Evolutionary conservation across 1,140 invertebrate species (phyloP).

Genomic region (Drosophila orena): DNA sequence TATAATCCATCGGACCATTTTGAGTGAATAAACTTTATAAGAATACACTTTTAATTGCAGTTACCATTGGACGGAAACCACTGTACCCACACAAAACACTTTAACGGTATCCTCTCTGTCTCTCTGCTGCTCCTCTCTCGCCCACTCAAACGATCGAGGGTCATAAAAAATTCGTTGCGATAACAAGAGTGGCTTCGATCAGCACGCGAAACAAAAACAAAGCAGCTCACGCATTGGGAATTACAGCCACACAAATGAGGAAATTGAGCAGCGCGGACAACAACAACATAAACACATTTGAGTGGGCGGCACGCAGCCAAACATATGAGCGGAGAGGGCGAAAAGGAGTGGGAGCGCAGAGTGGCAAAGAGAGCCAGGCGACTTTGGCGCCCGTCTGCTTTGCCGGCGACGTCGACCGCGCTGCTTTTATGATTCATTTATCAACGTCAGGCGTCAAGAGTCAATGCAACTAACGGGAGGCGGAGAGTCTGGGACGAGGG

Average conservation of each 20-base stretch:
- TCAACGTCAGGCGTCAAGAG: constrained; percentile 73
- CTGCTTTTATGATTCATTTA: constrained; percentile 80
- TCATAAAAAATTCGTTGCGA: constrained; percentile 53
- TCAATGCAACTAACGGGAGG: constrained; percentile 55
- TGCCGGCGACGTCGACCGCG: constrained; percentile 53
- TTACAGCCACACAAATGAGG: constrained; percentile 30
- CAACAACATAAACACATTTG: constrained; percentile 25
- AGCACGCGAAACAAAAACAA: constrained; percentile 50
- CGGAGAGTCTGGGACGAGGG: not conserved
- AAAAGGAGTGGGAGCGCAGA: constrained; percentile 17
- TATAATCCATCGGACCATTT: too few relatives aligned
- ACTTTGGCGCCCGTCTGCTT: constrained; percentile 55
- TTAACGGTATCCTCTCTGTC: constrained; percentile 14
- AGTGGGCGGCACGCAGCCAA: constrained; percentile 51
- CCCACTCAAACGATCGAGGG: constrained; percentile 47
- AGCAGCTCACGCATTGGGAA: constrained; percentile 34
- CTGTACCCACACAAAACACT: constrained; percentile 9
- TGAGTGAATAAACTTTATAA: too few relatives aligned
- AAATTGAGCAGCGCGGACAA: constrained; percentile 33
- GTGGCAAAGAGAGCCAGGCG: not conserved
- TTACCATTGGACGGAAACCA: not conserved
- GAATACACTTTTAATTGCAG: not conserved
- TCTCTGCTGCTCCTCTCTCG: constrained; percentile 2
- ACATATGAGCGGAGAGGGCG: constrained; percentile 46
- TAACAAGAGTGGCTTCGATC: constrained; percentile 74